These are phyloP conservation scores for Xiphias gladius DNA, from an alignment of 2,113 vertebrate species.

Conservation along the genomic window DNA sequence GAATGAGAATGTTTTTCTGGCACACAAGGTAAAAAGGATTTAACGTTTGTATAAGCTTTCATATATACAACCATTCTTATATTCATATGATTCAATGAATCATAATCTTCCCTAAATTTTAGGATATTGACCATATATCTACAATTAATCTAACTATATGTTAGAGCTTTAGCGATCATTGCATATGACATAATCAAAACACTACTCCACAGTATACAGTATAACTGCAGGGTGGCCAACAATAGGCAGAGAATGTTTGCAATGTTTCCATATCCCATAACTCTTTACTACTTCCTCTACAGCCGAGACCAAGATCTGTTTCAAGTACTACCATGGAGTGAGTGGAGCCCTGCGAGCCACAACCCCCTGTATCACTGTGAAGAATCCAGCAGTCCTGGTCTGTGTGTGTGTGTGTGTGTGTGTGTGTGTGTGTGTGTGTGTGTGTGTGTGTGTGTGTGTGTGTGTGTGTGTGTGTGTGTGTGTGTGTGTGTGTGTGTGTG, in stretches of 20 bases:
- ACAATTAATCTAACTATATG: not conserved
- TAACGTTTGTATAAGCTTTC: not conserved
- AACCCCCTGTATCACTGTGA: constrained; percentile 98
- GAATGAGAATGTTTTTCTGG: not conserved
- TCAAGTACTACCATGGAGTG: constrained; percentile 98
- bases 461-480: constrained; percentile 1
- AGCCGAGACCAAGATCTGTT: constrained; percentile 99
- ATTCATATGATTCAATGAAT: not conserved
- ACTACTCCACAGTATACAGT: not conserved
- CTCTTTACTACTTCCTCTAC: constrained; percentile 63
- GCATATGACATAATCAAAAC: not conserved
- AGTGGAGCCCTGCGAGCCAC: constrained; percentile 96
- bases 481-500: constrained; percentile 54
- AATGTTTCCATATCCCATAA: not conserved
- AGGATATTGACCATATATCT: not conserved
- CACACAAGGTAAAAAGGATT: not conserved
- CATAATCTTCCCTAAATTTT: not conserved
- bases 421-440: constrained; percentile 64
- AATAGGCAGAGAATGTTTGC: not conserved
- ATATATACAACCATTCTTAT: not conserved
- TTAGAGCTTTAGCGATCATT: too few relatives aligned
- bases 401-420: constrained; percentile 52
- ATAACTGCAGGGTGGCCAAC: not conserved
- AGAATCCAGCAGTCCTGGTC: constrained; percentile 95
- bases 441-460: constrained; percentile 51